These are phyloP conservation scores for Gila orcuttii DNA, from an alignment of 2,113 vertebrate genomes.

Conservation along the genomic window DNA sequence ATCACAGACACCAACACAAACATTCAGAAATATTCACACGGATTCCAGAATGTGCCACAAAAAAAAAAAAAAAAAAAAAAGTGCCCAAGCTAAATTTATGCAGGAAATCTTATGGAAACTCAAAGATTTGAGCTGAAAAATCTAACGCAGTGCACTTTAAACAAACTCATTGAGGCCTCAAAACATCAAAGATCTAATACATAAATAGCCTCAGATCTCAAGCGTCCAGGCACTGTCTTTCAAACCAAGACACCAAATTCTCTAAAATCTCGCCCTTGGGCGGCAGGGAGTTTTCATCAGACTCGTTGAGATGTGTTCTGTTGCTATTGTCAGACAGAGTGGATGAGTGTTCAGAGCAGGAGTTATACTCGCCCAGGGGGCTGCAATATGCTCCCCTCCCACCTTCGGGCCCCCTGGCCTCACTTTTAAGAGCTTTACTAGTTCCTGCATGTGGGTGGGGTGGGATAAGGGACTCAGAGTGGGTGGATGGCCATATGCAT, in stretches of 20 bases:
- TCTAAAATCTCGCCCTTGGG: constrained; percentile 30
- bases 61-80: not conserved
- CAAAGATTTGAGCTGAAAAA: too few relatives aligned
- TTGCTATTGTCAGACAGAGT: constrained; percentile 65
- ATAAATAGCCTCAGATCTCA: constrained; percentile 25
- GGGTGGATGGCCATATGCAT: constrained; percentile 63
- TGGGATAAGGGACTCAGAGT: constrained; percentile 24
- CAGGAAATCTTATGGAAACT: constrained; percentile 4
- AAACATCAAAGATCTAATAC: constrained; percentile 1
- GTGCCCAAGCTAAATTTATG: not conserved
- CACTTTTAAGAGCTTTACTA: constrained; percentile 74
- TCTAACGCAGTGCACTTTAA: constrained; percentile 12
- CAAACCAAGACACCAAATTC: constrained; percentile 5
- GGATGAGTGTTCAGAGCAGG: constrained; percentile 62
- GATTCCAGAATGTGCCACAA: not conserved
- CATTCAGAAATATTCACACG: constrained; percentile 1
- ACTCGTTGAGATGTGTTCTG: constrained; percentile 59
- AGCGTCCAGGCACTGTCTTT: constrained; percentile 17
- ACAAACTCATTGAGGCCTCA: constrained; percentile 8
- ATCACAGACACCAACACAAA: constrained; percentile 16
- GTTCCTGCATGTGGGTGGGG: constrained; percentile 64
- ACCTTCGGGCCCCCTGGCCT: constrained; percentile 64
- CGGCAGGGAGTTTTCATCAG: constrained; percentile 7
- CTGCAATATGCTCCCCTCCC: constrained; percentile 56
- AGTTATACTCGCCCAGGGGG: constrained; percentile 68